Evolutionary conservation across 2,888 invertebrate genomes (phyloP).

Genomic region (Conistra vaccinii): DNA sequence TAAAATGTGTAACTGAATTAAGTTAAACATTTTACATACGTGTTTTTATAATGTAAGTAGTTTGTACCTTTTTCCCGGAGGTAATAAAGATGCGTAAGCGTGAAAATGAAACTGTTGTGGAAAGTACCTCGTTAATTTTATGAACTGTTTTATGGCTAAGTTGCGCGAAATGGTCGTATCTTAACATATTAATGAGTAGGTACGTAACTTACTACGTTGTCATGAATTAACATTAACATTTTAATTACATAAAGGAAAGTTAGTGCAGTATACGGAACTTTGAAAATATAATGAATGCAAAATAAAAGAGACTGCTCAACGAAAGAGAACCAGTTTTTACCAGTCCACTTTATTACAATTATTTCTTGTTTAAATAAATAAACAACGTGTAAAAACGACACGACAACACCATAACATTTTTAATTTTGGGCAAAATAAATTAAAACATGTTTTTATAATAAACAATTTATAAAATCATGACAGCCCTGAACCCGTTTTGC

Average conservation of each 20-base stretch:
- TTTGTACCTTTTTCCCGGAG: constrained; percentile 11
- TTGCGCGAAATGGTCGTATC: constrained; percentile 37
- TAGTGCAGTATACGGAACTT: not conserved
- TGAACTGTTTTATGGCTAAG: constrained; percentile 46
- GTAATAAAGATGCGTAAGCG: constrained; percentile 16
- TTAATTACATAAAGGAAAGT: not conserved
- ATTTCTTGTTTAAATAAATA: not conserved
- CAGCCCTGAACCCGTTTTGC: constrained; percentile 38
- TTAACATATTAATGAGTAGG: constrained; percentile 34
- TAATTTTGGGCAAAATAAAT: not conserved
- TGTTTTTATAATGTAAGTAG: not conserved
- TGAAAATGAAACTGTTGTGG: constrained; percentile 31
- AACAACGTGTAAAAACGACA: not conserved
- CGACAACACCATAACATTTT: not conserved
- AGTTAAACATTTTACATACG: no score
- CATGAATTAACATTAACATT: constrained; percentile 2
- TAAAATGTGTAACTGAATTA: no score
- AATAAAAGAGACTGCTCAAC: not conserved
- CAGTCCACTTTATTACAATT: not conserved
- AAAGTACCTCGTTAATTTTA: constrained; percentile 51
- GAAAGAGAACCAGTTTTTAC: not conserved
- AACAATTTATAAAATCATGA: not conserved
- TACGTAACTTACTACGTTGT: constrained; percentile 1
- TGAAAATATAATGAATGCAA: not conserved
- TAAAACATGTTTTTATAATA: not conserved